Evolutionary conservation across 1,140 invertebrate genomes (phyloP).

Genomic region (Solen grandis): DNA sequence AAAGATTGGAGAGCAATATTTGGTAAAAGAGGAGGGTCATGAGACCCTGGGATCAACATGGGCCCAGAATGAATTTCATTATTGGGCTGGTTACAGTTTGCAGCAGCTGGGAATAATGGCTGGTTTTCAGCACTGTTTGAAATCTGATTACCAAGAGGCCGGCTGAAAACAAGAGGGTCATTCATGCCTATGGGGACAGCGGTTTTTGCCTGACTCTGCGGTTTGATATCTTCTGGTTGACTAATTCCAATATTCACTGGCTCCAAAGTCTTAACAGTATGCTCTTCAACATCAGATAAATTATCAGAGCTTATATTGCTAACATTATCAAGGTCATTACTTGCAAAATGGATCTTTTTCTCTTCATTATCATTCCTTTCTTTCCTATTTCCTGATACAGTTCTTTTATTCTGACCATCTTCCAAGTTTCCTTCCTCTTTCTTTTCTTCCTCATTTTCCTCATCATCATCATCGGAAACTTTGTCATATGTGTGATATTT

Average conservation of each 20-base stretch:
- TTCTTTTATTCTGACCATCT: not conserved
- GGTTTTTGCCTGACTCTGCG: slow-evolving; percentile 29
- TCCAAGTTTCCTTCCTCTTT: not conserved
- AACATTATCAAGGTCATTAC: too few relatives aligned
- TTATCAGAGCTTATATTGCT: slow-evolving; percentile 47
- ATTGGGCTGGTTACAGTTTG: not conserved
- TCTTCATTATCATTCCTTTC: too few relatives aligned
- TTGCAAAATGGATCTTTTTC: too few relatives aligned
- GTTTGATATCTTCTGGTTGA: not conserved
- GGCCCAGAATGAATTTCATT: not conserved
- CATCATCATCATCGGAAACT: slow-evolving; percentile 14
- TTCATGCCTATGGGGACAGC: slow-evolving; percentile 50
- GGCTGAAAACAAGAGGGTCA: slow-evolving; percentile 45
- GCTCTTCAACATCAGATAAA: not conserved
- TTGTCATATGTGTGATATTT: slow-evolving; percentile 45
- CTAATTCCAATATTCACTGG: too few relatives aligned
- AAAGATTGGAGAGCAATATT: not conserved
- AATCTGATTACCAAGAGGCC: slow-evolving; percentile 29
- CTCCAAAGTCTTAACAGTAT: not conserved
- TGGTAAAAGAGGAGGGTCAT: not conserved
- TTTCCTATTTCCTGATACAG: slow-evolving; percentile 13
- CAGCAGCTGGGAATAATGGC: slow-evolving; percentile 14
- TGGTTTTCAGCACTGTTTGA: slow-evolving; percentile 27
- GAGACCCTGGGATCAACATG: not conserved
- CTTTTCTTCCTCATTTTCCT: not conserved